phyloP scores from a whole-genome alignment of 2,888 invertebrate genomes.

The Altica lythri region DNA sequence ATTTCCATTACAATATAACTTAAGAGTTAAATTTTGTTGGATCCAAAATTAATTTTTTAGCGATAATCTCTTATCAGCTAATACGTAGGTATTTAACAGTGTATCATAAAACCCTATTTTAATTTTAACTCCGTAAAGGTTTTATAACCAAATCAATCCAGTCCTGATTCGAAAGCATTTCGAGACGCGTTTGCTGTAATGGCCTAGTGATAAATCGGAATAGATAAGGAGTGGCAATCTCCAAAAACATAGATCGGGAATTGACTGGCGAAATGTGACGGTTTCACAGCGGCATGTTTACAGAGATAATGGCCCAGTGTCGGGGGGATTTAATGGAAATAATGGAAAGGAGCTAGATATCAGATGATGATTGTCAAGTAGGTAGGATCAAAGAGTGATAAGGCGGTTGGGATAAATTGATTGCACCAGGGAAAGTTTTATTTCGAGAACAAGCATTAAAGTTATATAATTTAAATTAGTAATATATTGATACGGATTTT shows the following conservation, averaged over 20 bases:
- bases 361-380: slow-evolving; percentile 2
- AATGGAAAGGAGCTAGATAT: slow-evolving; percentile 6
- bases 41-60: too few relatives aligned
- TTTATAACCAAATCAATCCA: too few relatives aligned
- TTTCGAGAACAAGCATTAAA: too few relatives aligned
- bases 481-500: too few relatives aligned
- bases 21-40: too few relatives aligned
- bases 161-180: background rate
- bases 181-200: slow-evolving; percentile 13
- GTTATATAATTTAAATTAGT: too few relatives aligned
- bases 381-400: background rate
- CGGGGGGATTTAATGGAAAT: slow-evolving; percentile 10
- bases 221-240: slow-evolving; percentile 25
- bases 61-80: too few relatives aligned
- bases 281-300: slow-evolving; percentile 21
- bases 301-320: slow-evolving; percentile 20
- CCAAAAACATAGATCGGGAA: slow-evolving; percentile 24
- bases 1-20: too few relatives aligned
- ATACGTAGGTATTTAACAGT: too few relatives aligned
- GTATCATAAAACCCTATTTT: too few relatives aligned
- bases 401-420: background rate
- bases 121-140: too few relatives aligned
- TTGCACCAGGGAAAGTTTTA: too few relatives aligned
- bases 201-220: slow-evolving; percentile 17
- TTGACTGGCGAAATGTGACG: slow-evolving; percentile 22